Evolutionary conservation across 2,888 invertebrate genomes (phyloP), one percentile per base, ranked within the genome.

Genomic region (Caradrina clavipalpis): DNA sequence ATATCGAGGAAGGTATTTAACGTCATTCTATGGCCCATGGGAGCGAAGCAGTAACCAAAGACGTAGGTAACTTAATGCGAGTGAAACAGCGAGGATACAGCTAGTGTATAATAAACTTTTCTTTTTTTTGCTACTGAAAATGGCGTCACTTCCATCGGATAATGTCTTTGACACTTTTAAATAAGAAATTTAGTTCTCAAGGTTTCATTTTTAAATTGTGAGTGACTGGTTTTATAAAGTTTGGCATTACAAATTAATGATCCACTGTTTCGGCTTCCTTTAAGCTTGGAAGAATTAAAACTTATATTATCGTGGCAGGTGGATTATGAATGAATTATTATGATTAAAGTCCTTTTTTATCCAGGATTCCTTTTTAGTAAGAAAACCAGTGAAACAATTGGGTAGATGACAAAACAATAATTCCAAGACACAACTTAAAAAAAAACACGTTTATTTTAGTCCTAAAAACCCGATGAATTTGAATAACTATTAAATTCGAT

Each of bases 221-320:
- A 75, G 51, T 57, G 51, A 67, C 49, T 53, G 47, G 53, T 17
- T 55, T 57, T 66, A 53, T 39, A 47, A 64, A 65, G 11, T 19
- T 21, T 74, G 51, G 31, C 67, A 31, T 72, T 47, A 53, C 21
- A 53, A 56, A 72, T 72, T 53, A 72, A 72, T 75, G 57, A 22
- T 47, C 26, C n/a, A 10, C 15, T 31, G 13, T 67, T 66, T 17
- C 17, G 8, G 51, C 19, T 49, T 57, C 47, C 65, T 31, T 50
- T 64, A 11, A 35, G 13, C 11, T 54, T 19, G 3, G 19, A 65
- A 65, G 31, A 50, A 65, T 65, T 55, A 22, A 6, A 65, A 74
- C 8, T 75, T 47, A 42, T 42, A 15, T 66, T 66, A 39, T 5
- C 22, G 51, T 74, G 67, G 31, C 31, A 53, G 53, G 31, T 17